Base-by-base conservation (phyloP, 2,888 invertebrate genomes). In the Dolomedes plantarius region DNA sequence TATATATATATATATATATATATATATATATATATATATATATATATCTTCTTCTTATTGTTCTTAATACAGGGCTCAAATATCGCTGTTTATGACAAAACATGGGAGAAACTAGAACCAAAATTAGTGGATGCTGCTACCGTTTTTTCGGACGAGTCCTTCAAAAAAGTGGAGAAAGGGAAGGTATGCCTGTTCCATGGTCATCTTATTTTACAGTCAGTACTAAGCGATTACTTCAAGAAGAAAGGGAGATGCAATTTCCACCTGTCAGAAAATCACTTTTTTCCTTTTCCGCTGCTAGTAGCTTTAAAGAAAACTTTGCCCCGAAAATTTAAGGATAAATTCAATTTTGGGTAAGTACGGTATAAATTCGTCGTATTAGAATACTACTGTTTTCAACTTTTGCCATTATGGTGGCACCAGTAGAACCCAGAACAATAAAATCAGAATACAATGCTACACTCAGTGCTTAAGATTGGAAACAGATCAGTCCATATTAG, bases 331-430 rank as follows among this genome's bases (percentile, higher is more conserved):
- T 56, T 62, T 27, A 19, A 16, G 0, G 56, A 69, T 7, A 36
- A 9, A 28, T 56, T 77, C 29, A 77, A 77, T 28, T 56, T 69
- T 0, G 77, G 56, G 77, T 77, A 77, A 28, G 77, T 6, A 36
- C 5, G 5, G 36, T n/a, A n/a, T n/a, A n/a, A n/a, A n/a, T n/a
- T n/a, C n/a, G n/a, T n/a, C n/a, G n/a, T n/a, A n/a, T n/a, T n/a
- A n/a, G n/a, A n/a, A n/a, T n/a, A n/a, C n/a, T n/a, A n/a, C n/a
- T n/a, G n/a, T n/a, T n/a, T n/a, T n/a, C n/a, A n/a, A n/a, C n/a
- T n/a, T n/a, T n/a, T n/a, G n/a, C n/a, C n/a, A n/a, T n/a, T n/a
- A n/a, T n/a, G n/a, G n/a, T n/a, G n/a, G n/a, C n/a, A n/a, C n/a
- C n/a, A n/a, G n/a, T n/a, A n/a, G n/a, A n/a, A n/a, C n/a, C n/a